phyloP scores from a whole-genome alignment of 1,140 invertebrate genomes.

The Penaeus indicus region DNA sequence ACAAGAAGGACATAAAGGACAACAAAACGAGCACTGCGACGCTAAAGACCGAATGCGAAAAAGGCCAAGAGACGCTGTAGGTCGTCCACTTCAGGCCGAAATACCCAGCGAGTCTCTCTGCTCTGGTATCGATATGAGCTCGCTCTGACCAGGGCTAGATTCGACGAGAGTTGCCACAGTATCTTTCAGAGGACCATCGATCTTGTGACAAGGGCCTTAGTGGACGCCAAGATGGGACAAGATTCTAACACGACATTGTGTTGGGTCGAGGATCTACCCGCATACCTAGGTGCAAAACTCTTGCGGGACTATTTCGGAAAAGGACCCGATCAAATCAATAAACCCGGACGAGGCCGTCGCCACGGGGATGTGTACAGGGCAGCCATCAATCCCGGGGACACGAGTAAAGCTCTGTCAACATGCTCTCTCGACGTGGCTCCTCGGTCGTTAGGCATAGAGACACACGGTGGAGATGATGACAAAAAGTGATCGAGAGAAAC shows the following conservation, averaged over 20 bases:
- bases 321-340: too few relatives aligned
- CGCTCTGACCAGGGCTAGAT: constrained; percentile 70
- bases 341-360: too few relatives aligned
- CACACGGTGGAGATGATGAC: constrained; percentile 69
- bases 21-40: constrained; percentile 70
- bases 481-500: constrained; percentile 70
- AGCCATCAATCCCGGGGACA: too few relatives aligned
- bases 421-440: too few relatives aligned
- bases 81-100: constrained; percentile 68
- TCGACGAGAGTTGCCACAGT: constrained; percentile 71
- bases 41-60: constrained; percentile 79
- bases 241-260: too few relatives aligned
- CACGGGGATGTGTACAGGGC: too few relatives aligned
- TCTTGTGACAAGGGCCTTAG: constrained; percentile 79
- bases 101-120: constrained; percentile 82
- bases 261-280: too few relatives aligned
- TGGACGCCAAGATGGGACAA: constrained; percentile 68
- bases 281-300: constrained; percentile 72
- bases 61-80: constrained; percentile 73
- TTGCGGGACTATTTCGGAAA: constrained; percentile 69
- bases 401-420: too few relatives aligned
- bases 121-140: constrained; percentile 76
- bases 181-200: constrained; percentile 74
- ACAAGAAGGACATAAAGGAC: constrained; percentile 67
- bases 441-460: constrained; percentile 72